Evolutionary conservation across 1,140 invertebrate species (phyloP), one percentile per base, ranked within the genome.

Genomic region (Acromyrmex heyeri): DNA sequence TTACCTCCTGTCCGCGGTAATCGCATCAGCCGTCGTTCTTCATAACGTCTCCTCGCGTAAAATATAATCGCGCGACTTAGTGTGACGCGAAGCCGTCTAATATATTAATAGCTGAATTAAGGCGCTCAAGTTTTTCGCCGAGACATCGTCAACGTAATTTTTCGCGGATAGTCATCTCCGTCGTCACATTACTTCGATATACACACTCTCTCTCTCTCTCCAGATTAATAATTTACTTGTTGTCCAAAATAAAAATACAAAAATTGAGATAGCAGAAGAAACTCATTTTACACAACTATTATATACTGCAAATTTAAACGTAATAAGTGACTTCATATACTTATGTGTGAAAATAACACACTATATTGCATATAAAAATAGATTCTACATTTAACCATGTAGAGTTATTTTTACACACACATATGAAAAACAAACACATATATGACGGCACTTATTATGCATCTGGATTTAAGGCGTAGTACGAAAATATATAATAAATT

Each of bases 51-150:
- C 64, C 7, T 55, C 53, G 5, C 57, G n/a, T 69, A 62, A 85
- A 73, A 65, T 57, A 57, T 82, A 82, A 82, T 73, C 53, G 34
- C n/a, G 3, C 77, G 5, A 34, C 12, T 50, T 38, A 44, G 55
- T 34, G 44, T 48, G 64, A 76, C 30, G 67, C 76, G n/a, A 67
- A 48, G 14, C 38, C 50, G 14, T 83, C 44, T 85, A 85, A 57
- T 67, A 61, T 76, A 85, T 87, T 87, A 85, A 88, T 85, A 64
- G 79, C 53, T 34, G 72, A 82, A 87, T 87, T 88, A 88, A 88
- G 24, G 50, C 44, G 72, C 34, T 57, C 67, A 30, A 24, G 62
- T 88, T 85, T 44, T 72, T 70, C 50, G 16, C 50, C n/a, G 24
- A 34, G 64, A 62, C 48, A 57, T 55, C 64, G 44, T 44, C 64